Base-by-base conservation (phyloP, 2,113 vertebrate genomes). In the Rhabdornis inornatus region DNA sequence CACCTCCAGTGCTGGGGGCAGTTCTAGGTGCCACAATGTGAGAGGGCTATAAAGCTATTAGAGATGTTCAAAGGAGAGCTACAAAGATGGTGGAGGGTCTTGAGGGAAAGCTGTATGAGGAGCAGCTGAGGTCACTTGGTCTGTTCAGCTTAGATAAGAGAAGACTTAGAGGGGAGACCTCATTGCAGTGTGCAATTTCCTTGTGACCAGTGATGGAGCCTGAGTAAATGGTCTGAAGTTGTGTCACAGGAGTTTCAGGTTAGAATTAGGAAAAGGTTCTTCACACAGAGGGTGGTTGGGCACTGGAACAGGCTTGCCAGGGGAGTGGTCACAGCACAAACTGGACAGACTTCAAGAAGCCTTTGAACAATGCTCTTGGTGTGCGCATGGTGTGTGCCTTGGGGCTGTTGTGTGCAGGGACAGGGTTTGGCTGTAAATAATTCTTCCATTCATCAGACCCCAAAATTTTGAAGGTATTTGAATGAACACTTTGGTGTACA, bases 1-100 rank as follows among this genome's bases (percentile, higher is more conserved):
- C 37, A 28, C 19, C 52, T 44, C 0, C 0, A n/a, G 11, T 45
- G 1, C 13, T 33, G 33, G 0, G 33, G 1, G 8, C 15, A 39
- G 13, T n/a, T 81, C 28, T 52, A 37, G 13, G 10, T 3, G 3
- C 24, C 11, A 16, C 11, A 35, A 4, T 30, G 10, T n/a, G 39
- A 44, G 27, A 57, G 7, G 4, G 3, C 1, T 52, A 14, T 52
- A 24, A 39, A 59, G 7, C 16, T 57, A 20, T 44, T 30, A 52
- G 27, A 74, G 13, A 52, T 42, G 1, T 50, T 9, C 50, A 88
- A 13, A 64, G 24, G 24, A 47, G 49, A 24, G 13, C 13, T 33
- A 15, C 2, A 13, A 57, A 59, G 37, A 28, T 20, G 19, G 33
- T 59, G 52, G 66, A 44, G 12, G 5, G 15, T 19, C 27, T 52